Base-by-base conservation (phyloP, 1,140 invertebrate species). In the Plectus sambesii region DNA sequence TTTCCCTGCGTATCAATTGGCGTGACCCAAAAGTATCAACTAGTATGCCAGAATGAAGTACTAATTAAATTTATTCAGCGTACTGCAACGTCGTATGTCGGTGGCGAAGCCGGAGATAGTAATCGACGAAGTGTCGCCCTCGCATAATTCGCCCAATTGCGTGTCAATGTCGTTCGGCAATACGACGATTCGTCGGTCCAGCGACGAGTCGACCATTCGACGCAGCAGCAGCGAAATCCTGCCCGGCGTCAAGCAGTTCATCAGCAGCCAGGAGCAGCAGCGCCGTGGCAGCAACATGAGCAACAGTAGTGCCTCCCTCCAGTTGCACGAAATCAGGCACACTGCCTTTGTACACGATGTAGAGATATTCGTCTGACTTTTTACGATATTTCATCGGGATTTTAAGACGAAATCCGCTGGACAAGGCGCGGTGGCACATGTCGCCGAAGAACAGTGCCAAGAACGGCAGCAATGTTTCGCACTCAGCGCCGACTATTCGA, bases 41-140 rank as follows among this genome's bases (percentile, higher is more conserved):
- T 49, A 19, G 56, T 40, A 20, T 15, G 58, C 46, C 36, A 40
- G 33, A 26, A 15, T 2, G 25, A 25, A 22, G 24, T 26, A 37
- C 9, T 27, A 29, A 36, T 38, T 25, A 20, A 51, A 15, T 3
- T 22, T 45, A 42, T 54, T 40, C 20, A 45, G 33, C n/a, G 49
- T 48, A 19, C 12, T 63, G 2, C 5, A n/a, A 33, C 22, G 58
- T 2, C 46, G 43, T 15, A 43, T 61, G 25, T 66, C 63, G 17
- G 38, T 67, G n/a, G 50, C 51, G 23, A 64, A 67, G 27, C 63
- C 63, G 17, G 61, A 67, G 49, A 66, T 66, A 40, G 53, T 66
- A 19, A 67, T 66, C 15, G 63, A 66, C 26, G 63, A 66, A 41
- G 62, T 63, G 3, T 57, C 54, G 25, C 42, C 25, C 37, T 43